Evolutionary conservation across 2,113 vertebrate genomes (phyloP), one percentile per base, ranked within the genome.

Genomic region (Carollia perspicillata): DNA sequence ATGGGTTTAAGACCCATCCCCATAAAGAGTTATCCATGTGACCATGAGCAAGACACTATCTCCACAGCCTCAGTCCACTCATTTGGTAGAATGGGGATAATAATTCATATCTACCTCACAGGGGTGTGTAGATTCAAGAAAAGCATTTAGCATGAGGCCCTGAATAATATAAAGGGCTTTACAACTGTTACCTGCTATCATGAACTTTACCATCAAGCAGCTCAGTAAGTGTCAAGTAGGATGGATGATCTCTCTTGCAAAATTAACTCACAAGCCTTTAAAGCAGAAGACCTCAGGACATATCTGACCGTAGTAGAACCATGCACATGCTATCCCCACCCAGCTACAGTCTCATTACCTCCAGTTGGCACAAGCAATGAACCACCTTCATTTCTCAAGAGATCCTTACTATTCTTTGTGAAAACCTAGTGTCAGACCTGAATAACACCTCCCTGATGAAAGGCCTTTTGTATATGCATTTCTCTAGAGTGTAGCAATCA

Each of bases 191-290:
- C 58, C 44, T 40, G n/a, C 69, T 92, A 65, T 71, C 71, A 79
- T 44, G 72, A 91, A 91, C 84, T 86, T 84, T 75, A 51, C 72
- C 58, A 92, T 81, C 12, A 42, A 93, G 49, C 71, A 68, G 42
- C 20, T 92, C 75, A 90, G 55, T 58, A 65, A 83, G 28, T 40
- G 37, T 87, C 69, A 84, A 14, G n/a, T 60, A 87, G 93, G 22
- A 90, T 68, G 40, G 37, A 92, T 92, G 22, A 71, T 71, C n/a
- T 93, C 42, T 79, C 51, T 75, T 71, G 17, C 69, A 47, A 88
- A 93, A 92, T 47, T 80, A 92, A 93, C 28, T 95, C 89, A 79
- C 42, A 90, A 81, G 87, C 80, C 65, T 87, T 90, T 71, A 90
- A 96, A 96, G 49, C 37, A 81, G 33, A 87, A 89, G 49, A 37